Base-by-base conservation (phyloP, 2,888 invertebrate genomes). In the Escarpia spicata region DNA sequence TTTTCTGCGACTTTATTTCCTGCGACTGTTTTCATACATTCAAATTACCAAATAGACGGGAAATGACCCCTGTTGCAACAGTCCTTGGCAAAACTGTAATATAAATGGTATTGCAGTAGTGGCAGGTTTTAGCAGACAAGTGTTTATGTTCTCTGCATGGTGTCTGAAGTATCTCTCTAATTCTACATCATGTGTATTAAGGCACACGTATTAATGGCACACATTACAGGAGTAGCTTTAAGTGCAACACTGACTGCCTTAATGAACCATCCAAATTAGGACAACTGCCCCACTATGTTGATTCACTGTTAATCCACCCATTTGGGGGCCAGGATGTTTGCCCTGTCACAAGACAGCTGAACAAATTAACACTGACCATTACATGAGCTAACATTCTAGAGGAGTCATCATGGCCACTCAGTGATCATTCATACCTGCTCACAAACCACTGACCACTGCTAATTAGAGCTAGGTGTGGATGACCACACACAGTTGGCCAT, bases 371-470 rank as follows among this genome's bases (percentile, higher is more conserved):
- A 75, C 75, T 75, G 75, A 19, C 75, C 75, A 75, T 26, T 75
- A 26, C 75, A 15, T 75, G 75, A 75, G 75, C 75, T 75, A 75
- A 26, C n/a, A 75, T 75, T 4, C 75, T 19, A 19, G 60, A 60
- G 15, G 60, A 60, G 26, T 60, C 15, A 75, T 75, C 75, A 75
- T 52, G 52, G 75, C 19, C 75, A 75, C 75, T 75, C 26, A 75
- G 75, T 75, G 75, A 26, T 75, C 75, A 75, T 75, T 75, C 52
- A 52, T 52, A 52, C 52, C 52, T 52, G 52, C 15, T 52, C 75
- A 75, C 75, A 75, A 75, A 75, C 75, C 75, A 75, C 75, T 75
- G 75, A 75, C 75, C 75, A 75, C 75, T 75, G 75, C 75, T 75
- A 75, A 75, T 75, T 75, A 75, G n/a, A n/a, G 26, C 26, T 26